Base-by-base conservation (phyloP, 2,888 invertebrate genomes). In the Myopa testacea region DNA sequence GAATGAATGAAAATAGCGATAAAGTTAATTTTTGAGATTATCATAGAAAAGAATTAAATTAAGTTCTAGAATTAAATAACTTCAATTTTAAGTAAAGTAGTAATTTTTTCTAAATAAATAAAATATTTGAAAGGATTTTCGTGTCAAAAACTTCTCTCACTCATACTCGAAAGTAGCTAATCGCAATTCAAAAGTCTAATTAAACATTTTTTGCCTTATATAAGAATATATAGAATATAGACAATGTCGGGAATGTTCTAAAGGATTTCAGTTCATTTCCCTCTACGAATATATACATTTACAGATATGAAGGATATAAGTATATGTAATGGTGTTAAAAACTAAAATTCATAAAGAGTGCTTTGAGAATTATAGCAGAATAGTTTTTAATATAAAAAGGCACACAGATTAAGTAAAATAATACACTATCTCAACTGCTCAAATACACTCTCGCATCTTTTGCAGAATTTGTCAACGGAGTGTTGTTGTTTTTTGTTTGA, bases 291-390 rank as follows among this genome's bases (percentile, higher is more conserved):
- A 14, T 55, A n/a, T 16, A n/a, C n/a, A n/a, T 55, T 1, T n/a
- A n/a, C 16, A n/a, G 16, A 14, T 50, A 14, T 50, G 50, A 50
- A 50, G 50, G 1, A 14, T 50, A 1, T 10, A 50, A 50, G 50
- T 50, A 14, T 14, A 55, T n/a, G 6, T 34, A 60, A 60, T 26
- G 65, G 65, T 14, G 52, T 50, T 52, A 69, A 69, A 69, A 69
- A 50, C 52, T 52, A 69, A 52, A 69, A 52, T 69, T 69, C 69
- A 69, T 38, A 38, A 65, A 69, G 34, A 26, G 52, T 50, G 26
- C 37, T 52, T 19, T n/a, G 34, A 50, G 50, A 69, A 50, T 45
- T 68, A 68, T 4, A 67, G 0, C n/a, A 19, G 12, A 1, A 62
- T 34, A 26, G 16, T 14, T 19, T 58, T 19, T 4, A 7, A n/a